A percentile compares a stretch with the other conserved stretches of the same genome.
Evolutionary conservation across 2,888 invertebrate genomes (phyloP).

Genomic region (Myopa testacea): DNA sequence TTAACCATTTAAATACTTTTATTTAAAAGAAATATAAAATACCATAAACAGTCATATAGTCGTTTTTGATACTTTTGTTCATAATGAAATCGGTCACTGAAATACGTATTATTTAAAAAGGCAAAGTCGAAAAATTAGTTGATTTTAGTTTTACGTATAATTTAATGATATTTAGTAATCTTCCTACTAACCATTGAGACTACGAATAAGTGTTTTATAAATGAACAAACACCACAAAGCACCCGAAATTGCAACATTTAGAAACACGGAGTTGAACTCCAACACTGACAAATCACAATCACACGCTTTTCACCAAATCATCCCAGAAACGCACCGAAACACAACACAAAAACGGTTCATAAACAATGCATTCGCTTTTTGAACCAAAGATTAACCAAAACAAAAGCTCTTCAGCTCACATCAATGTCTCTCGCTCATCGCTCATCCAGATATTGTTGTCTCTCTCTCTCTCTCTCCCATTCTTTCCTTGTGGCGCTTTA

Average conservation of each 20-base stretch:
- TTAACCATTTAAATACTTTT: too few species aligned
- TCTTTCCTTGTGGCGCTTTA: slow-evolving; percentile 19
- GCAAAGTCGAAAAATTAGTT: background rate
- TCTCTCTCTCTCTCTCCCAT: slow-evolving; percentile 40
- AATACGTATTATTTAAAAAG: too few species aligned
- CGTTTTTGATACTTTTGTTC: too few species aligned
- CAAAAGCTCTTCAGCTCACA: slow-evolving; percentile 13
- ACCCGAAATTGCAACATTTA: background rate
- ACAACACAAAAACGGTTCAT: background rate
- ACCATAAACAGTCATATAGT: too few species aligned
- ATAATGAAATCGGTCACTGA: too few species aligned
- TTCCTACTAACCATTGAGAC: background rate
- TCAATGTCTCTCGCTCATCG: slow-evolving; percentile 38
- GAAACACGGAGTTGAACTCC: background rate
- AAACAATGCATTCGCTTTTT: background rate
- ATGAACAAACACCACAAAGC: background rate
- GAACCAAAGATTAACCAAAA: slow-evolving; percentile 7
- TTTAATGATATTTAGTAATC: background rate
- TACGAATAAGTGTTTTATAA: background rate
- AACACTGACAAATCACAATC: background rate
- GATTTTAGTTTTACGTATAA: background rate
- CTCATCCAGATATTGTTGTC: slow-evolving; percentile 45
- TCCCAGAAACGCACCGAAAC: slow-evolving; percentile 22
- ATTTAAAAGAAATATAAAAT: too few species aligned
- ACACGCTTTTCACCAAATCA: slow-evolving; percentile 24